Base-by-base conservation (phyloP, 2,888 invertebrate genomes). In the Tetheella fluctuosa region DNA sequence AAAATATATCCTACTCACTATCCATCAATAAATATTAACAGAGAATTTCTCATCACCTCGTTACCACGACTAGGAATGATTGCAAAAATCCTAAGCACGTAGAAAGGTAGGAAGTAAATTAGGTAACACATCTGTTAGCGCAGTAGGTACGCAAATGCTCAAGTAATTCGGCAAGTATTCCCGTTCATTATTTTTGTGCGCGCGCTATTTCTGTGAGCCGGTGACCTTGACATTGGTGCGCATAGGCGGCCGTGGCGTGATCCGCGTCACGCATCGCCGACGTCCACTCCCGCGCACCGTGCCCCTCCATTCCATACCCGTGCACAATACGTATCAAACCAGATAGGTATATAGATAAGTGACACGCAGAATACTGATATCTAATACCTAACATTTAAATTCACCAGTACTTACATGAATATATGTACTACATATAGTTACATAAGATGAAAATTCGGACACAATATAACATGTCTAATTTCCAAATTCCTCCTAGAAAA, bases 221-320 rank as follows among this genome's bases (percentile, higher is more conserved):
- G 55, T 52, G 66, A 48, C 70, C 69, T 70, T 72, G 71, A 70
- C 71, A 71, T 67, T 68, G 71, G 62, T 52, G 37, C 52, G 56
- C 39, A n/a, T 39, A 48, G 48, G 48, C 48, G 48, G 39, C 39
- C 28, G 34, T 39, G 52, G 60, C 60, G 54, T 54, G 48, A 48
- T 48, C 48, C 48, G 58, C 63, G 59, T 62, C 60, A 58, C 58
- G 57, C 64, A 61, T 60, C 59, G 56, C 61, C 62, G 62, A 7
- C 34, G 63, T 61, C 61, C 53, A 70, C 67, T 67, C 70, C 66
- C 64, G 70, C 68, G 67, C 69, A 17, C 59, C 15, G 30, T 23
- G 54, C 48, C 48, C 48, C 42, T 42, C 10, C 17, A n/a, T 30
- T 30, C 13, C 34, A 34, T 34, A 48, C 20, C 48, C 48, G n/a